These are phyloP conservation scores for Uromys caudimaculatus DNA, from an alignment of 2,797 vertebrate species.

Conservation along the genomic window DNA sequence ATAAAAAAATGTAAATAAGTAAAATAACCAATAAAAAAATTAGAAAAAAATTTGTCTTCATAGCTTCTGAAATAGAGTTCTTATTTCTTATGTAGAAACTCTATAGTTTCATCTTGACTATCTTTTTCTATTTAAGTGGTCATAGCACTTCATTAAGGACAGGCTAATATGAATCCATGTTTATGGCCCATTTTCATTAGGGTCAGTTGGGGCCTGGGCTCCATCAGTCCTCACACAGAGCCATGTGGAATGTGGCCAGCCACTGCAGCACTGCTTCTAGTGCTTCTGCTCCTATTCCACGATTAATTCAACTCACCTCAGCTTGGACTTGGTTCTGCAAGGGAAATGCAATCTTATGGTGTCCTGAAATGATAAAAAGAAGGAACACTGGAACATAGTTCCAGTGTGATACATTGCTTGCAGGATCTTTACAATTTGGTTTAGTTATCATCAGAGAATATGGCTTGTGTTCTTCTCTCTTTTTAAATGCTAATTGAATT, in stretches of 20 bases:
- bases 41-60: neutral
- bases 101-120: neutral
- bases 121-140: neutral
- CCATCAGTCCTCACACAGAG: neutral
- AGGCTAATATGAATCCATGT: neutral
- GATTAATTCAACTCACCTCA: neutral
- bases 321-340: neutral
- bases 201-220: neutral
- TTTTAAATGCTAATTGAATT: neutral
- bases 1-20: too few relatives aligned
- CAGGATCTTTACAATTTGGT: neutral
- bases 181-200: neutral
- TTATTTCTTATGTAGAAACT: neutral
- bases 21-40: too few relatives aligned
- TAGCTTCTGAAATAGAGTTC: neutral
- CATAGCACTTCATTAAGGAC: neutral
- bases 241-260: neutral
- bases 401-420: rapidly evolving
- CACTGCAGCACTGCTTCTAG: neutral
- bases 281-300: neutral
- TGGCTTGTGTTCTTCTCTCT: neutral
- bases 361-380: neutral
- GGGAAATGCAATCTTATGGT: neutral
- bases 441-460: conserved; percentile 6
- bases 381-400: neutral